These are phyloP conservation scores for Lepus europaeus DNA, from an alignment of 2,113 vertebrate genomes.

Conservation along the genomic window DNA sequence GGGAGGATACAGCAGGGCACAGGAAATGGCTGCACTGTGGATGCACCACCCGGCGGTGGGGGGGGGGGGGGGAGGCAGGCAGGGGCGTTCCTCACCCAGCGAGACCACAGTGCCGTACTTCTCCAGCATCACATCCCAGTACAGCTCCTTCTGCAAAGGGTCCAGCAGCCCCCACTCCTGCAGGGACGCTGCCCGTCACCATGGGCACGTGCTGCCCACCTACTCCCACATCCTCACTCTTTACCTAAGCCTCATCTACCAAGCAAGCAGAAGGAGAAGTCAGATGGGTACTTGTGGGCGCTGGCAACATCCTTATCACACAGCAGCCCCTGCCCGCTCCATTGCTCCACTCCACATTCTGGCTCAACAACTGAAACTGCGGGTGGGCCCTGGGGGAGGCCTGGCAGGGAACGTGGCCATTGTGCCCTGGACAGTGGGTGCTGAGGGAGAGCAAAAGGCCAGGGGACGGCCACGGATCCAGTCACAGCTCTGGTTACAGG, in stretches of 20 bases:
- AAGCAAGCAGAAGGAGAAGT: background rate
- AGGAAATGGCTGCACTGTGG: background rate
- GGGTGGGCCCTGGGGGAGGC: background rate
- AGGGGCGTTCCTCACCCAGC: slow-evolving; percentile 61
- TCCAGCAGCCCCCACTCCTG: slow-evolving; percentile 76
- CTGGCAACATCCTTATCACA: no score
- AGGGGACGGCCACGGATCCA: background rate
- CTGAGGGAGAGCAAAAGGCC: background rate
- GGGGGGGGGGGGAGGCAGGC: background rate
- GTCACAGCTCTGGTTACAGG: background rate
- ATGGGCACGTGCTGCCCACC: no score
- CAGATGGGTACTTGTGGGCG: background rate
- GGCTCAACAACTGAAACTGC: background rate
- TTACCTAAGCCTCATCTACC: background rate
- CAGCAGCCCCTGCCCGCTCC: background rate
- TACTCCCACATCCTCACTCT: background rate
- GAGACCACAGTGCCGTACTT: slow-evolving; percentile 67
- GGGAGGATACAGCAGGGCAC: accelerated
- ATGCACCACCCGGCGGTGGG: background rate
- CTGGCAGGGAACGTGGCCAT: background rate
- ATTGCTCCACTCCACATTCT: background rate
- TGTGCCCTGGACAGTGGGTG: background rate
- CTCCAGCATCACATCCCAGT: slow-evolving; percentile 78
- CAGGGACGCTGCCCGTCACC: background rate
- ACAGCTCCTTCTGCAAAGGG: slow-evolving; percentile 73